Evolutionary conservation across 2,797 vertebrate genomes (phyloP).

Genomic region (Salmo trutta): DNA sequence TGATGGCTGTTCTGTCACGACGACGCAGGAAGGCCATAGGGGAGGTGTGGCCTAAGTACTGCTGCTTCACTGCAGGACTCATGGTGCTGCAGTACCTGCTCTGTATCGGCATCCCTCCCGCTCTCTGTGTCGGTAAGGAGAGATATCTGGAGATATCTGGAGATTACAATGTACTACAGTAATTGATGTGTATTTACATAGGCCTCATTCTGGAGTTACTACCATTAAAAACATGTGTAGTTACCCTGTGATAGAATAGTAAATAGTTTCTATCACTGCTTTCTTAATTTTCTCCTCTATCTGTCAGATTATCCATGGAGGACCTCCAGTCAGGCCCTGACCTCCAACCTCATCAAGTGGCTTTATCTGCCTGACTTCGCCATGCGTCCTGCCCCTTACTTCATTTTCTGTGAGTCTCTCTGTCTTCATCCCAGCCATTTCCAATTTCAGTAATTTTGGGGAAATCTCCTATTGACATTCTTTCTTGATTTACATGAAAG

Average conservation of each 20-base stretch:
- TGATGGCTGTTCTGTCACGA: conserved; percentile 71
- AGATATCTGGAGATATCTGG: not conserved
- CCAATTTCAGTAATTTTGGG: not conserved
- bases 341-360: conserved; percentile 82
- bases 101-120: conserved; percentile 77
- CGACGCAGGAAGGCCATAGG: conserved; percentile 79
- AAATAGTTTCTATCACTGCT: too few relatives aligned
- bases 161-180: not conserved
- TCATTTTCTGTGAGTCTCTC: conserved; percentile 76
- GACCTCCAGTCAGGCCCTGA: conserved; percentile 62
- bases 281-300: not conserved
- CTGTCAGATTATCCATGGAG: conserved; percentile 80
- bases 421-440: not conserved
- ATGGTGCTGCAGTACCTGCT: conserved; percentile 79
- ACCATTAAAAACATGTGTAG: too few relatives aligned
- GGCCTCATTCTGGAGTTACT: too few relatives aligned
- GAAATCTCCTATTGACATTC: not conserved
- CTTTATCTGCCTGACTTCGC: conserved; percentile 81
- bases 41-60: conserved; percentile 81
- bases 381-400: conserved; percentile 73
- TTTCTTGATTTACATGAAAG: too few relatives aligned
- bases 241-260: too few relatives aligned
- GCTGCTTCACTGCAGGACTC: conserved; percentile 77
- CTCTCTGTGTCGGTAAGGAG: conserved; percentile 74
- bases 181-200: too few relatives aligned